phyloP scores from a whole-genome alignment of 1,140 invertebrate species.

The Ruditapes philippinarum region DNA sequence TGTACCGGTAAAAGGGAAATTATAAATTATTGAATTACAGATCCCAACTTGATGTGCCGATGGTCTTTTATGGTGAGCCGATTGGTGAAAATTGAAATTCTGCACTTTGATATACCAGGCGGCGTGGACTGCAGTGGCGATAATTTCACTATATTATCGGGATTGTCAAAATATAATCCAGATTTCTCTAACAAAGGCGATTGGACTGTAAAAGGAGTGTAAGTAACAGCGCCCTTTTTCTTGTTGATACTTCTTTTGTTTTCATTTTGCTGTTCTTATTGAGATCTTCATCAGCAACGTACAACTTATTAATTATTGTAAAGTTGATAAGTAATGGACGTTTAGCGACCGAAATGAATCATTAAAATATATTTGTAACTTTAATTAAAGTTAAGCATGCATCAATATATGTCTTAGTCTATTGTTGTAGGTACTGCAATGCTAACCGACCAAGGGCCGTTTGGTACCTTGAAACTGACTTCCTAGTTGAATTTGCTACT shows the following conservation, averaged over 20 bases:
- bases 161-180: background rate
- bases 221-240: no score
- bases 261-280: no score
- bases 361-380: background rate
- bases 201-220: background rate
- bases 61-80: background rate
- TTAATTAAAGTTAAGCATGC: background rate
- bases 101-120: slow-evolving; percentile 12
- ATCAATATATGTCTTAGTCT: background rate
- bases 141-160: background rate
- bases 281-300: background rate
- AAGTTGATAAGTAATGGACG: background rate
- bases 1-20: no score
- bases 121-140: background rate
- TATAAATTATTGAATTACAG: slow-evolving; percentile 1
- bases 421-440: background rate
- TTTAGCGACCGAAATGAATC: background rate
- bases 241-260: no score
- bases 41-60: background rate
- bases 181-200: background rate
- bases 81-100: background rate
- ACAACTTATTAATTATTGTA: background rate
- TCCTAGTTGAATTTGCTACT: background rate
- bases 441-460: background rate
- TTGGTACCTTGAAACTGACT: background rate